phyloP scores from a whole-genome alignment of 2,797 vertebrate species.

The Syndactyla subalaris region DNA sequence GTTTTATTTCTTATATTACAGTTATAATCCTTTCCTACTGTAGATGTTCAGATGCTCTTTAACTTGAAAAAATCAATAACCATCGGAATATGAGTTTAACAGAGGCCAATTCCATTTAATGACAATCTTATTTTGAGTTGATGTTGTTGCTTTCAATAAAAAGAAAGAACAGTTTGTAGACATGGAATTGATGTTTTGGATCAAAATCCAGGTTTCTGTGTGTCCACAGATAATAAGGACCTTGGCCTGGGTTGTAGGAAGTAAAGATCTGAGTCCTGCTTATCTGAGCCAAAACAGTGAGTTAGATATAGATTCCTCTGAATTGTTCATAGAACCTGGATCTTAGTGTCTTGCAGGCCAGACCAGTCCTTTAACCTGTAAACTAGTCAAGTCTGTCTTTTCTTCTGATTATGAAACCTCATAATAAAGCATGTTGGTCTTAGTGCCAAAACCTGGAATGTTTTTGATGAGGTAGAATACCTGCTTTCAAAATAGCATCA shows the following conservation, averaged over 20 bases:
- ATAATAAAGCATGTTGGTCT: background rate
- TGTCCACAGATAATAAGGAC: background rate
- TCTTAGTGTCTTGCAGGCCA: background rate
- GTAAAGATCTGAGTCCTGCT: background rate
- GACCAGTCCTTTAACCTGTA: background rate
- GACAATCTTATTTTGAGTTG: background rate
- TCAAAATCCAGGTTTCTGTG: background rate
- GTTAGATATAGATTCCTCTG: background rate
- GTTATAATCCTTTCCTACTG: slow-evolving; percentile 22
- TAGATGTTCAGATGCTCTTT: slow-evolving; percentile 40
- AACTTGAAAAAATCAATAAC: slow-evolving; percentile 29
- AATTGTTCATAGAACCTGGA: background rate
- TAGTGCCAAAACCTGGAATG: background rate
- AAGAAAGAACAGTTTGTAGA: background rate
- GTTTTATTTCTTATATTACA: slow-evolving; percentile 53
- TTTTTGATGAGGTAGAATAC: background rate
- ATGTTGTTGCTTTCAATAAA: background rate
- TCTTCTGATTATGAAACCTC: background rate
- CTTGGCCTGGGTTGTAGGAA: background rate
- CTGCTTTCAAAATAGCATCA: background rate
- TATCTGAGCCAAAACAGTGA: background rate
- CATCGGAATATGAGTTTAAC: background rate
- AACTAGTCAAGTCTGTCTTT: background rate
- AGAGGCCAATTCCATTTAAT: background rate
- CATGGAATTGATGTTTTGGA: background rate